Evolutionary conservation across 2,797 vertebrate species (phyloP).

Genomic region (Choloepus didactylus): DNA sequence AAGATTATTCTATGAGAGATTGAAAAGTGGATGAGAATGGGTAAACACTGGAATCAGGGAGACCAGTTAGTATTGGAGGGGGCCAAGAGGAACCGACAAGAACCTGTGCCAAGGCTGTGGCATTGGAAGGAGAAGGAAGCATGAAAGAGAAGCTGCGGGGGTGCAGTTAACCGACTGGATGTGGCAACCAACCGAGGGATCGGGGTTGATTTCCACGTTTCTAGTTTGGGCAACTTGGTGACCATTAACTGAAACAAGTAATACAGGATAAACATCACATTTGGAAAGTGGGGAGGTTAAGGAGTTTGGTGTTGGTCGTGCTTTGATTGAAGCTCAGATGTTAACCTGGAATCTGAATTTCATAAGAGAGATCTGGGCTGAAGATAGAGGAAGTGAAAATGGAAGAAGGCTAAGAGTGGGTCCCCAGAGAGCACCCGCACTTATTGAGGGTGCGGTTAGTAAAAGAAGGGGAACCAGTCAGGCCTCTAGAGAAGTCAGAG

Average conservation of each 20-base stretch:
- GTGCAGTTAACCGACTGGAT: background rate
- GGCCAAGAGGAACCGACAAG: background rate
- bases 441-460: background rate
- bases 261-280: background rate
- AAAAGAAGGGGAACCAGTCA: background rate
- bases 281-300: background rate
- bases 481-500: background rate
- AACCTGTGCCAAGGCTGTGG: rapidly evolving
- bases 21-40: background rate
- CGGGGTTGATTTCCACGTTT: background rate
- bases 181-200: background rate
- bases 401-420: background rate
- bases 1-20: background rate
- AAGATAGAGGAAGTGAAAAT: background rate
- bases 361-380: background rate
- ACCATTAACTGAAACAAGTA: background rate
- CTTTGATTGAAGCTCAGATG: conserved; percentile 37
- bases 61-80: background rate
- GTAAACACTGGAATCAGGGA: background rate
- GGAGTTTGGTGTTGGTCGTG: background rate
- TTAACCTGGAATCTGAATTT: conserved; percentile 33
- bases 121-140: background rate
- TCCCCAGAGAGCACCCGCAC: background rate
- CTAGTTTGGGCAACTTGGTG: background rate
- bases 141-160: background rate